Base-by-base conservation (phyloP, 2,888 invertebrate species). In the Lamellibrachia satsuma region DNA sequence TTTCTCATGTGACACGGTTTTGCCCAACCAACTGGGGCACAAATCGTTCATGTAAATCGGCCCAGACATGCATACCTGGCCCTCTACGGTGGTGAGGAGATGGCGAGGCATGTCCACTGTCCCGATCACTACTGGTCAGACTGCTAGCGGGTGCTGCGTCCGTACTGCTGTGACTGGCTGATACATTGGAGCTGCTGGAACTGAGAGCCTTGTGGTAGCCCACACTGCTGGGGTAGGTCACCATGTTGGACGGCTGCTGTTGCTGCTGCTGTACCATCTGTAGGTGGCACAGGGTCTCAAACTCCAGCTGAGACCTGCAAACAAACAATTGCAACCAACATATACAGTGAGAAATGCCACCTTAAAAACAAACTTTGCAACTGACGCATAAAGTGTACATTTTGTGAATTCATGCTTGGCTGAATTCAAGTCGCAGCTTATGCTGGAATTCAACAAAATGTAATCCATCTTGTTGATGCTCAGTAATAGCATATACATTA, bases 261-360 rank as follows among this genome's bases (percentile, higher is more conserved):
- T 60, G 91, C 60, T 95, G 95, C 92, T 95, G 95, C 92, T 96
- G 94, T 92, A 95, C 95, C 92, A 95, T 94, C 94, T 96, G 96
- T n/a, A 96, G 94, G 93, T 95, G 96, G 7, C 96, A 95, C 94
- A 96, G 95, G 52, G 96, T 95, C 93, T 96, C 96, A 93, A 96
- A 92, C 93, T 96, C 96, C 92, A 96, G 94, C 93, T 96, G 95
- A 39, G 95, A 95, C 93, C 96, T 96, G 93, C 22, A 92, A 93
- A 27, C 22, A 60, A 90, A 52, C 91, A 52, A 2, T 52, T 1
- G 15, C 91, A 55, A 55, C n/a, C 8, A 55, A 39, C 27, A 11
- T 4, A 75, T n/a, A 91, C 4, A 15, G 2, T 7, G 7, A 22
- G 51, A 6, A 39, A 91, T 52, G 91, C 39, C 39, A 39, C 39